These are phyloP conservation scores for Branchellion lobata DNA, from an alignment of 2,888 invertebrate genomes.

Conservation along the genomic window DNA sequence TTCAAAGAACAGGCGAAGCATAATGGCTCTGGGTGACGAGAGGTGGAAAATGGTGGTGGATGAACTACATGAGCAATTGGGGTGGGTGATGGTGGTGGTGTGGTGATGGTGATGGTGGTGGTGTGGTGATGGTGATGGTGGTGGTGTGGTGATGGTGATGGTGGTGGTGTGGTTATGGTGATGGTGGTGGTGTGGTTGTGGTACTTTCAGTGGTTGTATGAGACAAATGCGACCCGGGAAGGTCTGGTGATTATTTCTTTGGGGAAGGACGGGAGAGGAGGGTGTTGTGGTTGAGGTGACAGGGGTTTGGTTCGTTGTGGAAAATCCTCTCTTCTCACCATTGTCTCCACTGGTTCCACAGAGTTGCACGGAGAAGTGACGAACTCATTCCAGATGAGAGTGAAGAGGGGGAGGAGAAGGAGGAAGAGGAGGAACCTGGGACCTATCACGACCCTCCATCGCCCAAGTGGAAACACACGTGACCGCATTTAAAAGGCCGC, in stretches of 20 bases:
- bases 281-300: no score
- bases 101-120: not conserved
- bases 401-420: constrained; percentile 1
- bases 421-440: constrained; percentile 24
- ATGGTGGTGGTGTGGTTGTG: not conserved
- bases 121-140: not conserved
- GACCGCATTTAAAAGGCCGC: no score
- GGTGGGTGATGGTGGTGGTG: constrained; percentile 26
- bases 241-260: not conserved
- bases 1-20: constrained; percentile 40
- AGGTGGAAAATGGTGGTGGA: constrained; percentile 43
- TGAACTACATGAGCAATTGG: constrained; percentile 42
- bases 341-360: no score
- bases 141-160: not conserved
- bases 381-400: no score
- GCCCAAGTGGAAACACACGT: constrained; percentile 36
- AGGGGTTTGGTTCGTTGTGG: no score
- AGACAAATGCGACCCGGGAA: no score
- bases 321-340: no score
- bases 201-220: not conserved
- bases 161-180: not conserved
- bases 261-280: no score
- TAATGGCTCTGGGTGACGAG: constrained; percentile 41
- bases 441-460: constrained; percentile 16
- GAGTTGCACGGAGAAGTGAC: constrained; percentile 25